Base-by-base conservation (phyloP, 2,888 invertebrate genomes). In the Drosophila helvetica region DNA sequence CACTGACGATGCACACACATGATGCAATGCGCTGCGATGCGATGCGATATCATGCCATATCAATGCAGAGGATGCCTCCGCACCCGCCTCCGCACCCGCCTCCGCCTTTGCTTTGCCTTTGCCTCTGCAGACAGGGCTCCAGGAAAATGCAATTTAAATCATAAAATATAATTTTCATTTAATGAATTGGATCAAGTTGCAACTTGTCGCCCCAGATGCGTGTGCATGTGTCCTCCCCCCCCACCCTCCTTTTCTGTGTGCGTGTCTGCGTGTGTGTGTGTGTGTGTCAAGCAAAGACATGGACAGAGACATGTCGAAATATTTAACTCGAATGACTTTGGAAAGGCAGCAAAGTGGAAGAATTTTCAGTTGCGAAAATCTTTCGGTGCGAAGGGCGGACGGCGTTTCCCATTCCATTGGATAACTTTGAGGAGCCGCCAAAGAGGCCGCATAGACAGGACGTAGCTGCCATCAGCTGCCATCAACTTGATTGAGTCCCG, bases 91-190 rank as follows among this genome's bases (percentile, higher is more conserved):
- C 10, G 10, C n/a, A n/a, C n/a, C n/a, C n/a, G n/a, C n/a, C 6
- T 12, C 12, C 56, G 70, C 52, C 48, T 54, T 15, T 45, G 43
- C 27, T 46, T 15, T 45, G 43, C 27, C 38, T 3, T 12, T 33
- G 33, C 15, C 33, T 38, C n/a, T 38, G 55, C 43, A 64, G 61
- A 60, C 15, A 67, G n/a, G 15, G 15, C 38, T n/a, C n/a, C 38
- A 38, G 68, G 52, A 68, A 82, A 85, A 81, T 87, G 88, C 73
- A 82, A 81, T 87, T 85, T 85, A 65, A 79, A 75, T 88, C 88
- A 86, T 74, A 82, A 71, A 87, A 83, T 86, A 75, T 82, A 79
- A 88, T 88, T 86, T 85, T 67, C 73, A 62, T 76, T 71, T 88
- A 88, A 83, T 88, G 86, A 83, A 83, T 86, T 88, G 78, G 80